phyloP scores from a whole-genome alignment of 2,797 vertebrate genomes.

The Chloroceryle inda region DNA sequence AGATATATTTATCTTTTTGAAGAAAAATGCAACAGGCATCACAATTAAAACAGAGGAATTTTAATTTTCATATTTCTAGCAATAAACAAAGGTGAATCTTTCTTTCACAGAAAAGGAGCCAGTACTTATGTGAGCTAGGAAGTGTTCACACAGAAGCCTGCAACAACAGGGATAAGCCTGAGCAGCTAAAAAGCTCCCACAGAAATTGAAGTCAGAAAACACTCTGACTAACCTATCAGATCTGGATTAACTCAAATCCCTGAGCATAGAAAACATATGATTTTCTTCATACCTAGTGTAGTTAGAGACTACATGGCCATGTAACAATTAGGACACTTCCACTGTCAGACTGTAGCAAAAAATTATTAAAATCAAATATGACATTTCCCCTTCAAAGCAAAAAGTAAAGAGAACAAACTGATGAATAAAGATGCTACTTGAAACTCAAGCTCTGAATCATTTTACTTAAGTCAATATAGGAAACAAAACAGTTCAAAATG shows the following conservation, averaged over 20 bases:
- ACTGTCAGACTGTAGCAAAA: background rate
- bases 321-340: background rate
- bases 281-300: background rate
- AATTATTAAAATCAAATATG: background rate
- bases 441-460: background rate
- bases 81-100: background rate
- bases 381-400: background rate
- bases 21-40: background rate
- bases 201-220: background rate
- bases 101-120: background rate
- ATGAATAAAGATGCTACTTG: background rate
- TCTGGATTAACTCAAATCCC: background rate
- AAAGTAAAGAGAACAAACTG: background rate
- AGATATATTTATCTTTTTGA: background rate
- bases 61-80: background rate
- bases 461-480: background rate
- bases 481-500: background rate
- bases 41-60: background rate
- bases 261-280: fast-evolving
- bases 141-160: background rate
- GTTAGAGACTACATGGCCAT: background rate
- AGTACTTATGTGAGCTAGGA: background rate
- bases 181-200: background rate
- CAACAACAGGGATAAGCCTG: background rate
- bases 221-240: background rate